Conservation (phyloP, 2,113 vertebrate genomes). For the Bettongia penicillata region DNA sequence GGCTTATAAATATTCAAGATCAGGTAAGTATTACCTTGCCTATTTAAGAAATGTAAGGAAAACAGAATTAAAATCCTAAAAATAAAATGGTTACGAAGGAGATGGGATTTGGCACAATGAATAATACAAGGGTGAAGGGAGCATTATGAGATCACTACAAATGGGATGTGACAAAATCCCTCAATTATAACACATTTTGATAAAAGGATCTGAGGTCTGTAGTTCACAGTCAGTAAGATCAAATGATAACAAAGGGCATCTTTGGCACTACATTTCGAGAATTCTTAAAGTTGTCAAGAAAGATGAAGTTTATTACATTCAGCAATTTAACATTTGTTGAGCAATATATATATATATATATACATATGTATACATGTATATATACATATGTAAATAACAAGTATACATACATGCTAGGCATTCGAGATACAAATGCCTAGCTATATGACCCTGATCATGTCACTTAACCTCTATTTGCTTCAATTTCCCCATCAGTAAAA, state of each 20-base stretch:
- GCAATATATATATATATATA: not conserved
- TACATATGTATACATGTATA: no score
- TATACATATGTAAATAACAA: no score
- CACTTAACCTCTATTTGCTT: no score
- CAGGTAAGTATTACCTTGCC: conserved; percentile 40
- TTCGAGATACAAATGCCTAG: not conserved
- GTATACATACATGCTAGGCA: not conserved
- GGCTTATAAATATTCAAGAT: conserved; percentile 57
- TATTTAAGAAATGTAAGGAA: conserved; percentile 1
- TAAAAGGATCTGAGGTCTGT: not conserved
- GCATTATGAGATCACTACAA: not conserved
- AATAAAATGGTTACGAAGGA: conserved; percentile 19
- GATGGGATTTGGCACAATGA: not conserved
- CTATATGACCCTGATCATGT: no score
- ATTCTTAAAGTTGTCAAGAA: not conserved
- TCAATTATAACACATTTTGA: not conserved
- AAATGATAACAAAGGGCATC: not conserved
- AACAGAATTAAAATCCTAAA: conserved; percentile 25
- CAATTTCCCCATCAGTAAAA: no score
- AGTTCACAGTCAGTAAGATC: conserved; percentile 1
- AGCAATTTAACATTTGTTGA: not conserved
- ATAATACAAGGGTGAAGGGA: not conserved
- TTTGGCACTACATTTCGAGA: not conserved
- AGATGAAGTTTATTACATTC: not conserved
- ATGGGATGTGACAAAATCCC: not conserved